Base-by-base conservation (phyloP, 2,797 vertebrate species). In the Enteromius argenteus region DNA sequence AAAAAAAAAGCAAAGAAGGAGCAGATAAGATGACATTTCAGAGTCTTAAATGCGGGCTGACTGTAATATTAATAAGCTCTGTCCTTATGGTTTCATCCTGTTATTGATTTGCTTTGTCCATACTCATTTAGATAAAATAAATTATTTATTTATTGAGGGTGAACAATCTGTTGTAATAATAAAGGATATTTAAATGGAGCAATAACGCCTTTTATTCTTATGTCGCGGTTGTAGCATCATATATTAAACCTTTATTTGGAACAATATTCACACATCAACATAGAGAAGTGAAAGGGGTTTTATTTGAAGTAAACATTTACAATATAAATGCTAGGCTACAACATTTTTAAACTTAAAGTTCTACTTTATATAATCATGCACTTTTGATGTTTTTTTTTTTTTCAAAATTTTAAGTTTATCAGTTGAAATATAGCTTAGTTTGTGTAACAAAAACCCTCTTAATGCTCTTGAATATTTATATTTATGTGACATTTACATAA, bases 1-100 rank as follows among this genome's bases (percentile, higher is more conserved):
- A 27, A 46, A 42, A 51, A 67, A 49, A 5, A 30, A 27, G 17
- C 10, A 60, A 53, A 3, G 0, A 35, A 75, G 7, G 13, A 44
- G 35, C 35, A 35, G 71, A 84, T 51, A 82, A 82, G 21, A 21
- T 75, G 80, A 66, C 71, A 75, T 75, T 82, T 74, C 21, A 75
- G 44, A 0, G 2, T 5, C 32, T 75, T 66, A 66, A 49, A 66
- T 66, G n/a, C 0, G 1, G 21, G 19, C 60, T 3, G n/a, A 9
- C 21, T 27, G 71, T 51, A 21, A 27, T 66, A 75, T 53, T 83
- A 53, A 37, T 64, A 64, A 74, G 56, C 37, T 60, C 6, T 58
- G 14, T 72, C 7, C 67, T 42, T 51, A 72, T 71, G 15, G 35
- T 58, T 72, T 81, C 19, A 42, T 71, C 17, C 14, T 39, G 4